Conservation (phyloP, 2,797 vertebrate species). For the Margarornis squamiger region DNA sequence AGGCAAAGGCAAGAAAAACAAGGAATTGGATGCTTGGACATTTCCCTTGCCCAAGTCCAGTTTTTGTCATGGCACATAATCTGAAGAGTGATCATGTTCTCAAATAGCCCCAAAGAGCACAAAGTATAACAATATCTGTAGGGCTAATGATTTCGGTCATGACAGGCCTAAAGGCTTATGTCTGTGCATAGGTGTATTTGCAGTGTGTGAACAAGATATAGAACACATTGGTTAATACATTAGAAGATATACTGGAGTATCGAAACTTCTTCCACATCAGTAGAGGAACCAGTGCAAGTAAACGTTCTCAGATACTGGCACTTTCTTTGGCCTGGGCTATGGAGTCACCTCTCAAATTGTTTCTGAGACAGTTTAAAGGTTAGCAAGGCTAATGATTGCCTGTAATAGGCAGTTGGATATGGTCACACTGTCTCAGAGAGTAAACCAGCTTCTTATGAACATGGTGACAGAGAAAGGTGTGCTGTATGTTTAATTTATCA, state of each 20-base stretch:
- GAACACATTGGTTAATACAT: neutral
- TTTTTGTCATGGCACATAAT: neutral
- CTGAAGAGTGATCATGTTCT: neutral
- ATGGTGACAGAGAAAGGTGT: neutral
- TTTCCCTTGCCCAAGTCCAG: neutral
- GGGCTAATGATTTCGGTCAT: neutral
- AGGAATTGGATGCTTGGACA: neutral
- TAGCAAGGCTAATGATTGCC: accelerated
- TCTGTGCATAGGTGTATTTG: neutral
- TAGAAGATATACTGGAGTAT: neutral
- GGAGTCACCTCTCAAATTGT: neutral
- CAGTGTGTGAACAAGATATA: neutral
- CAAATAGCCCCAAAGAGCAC: neutral
- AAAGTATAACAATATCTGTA: neutral
- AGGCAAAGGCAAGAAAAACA: neutral
- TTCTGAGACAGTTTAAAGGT: neutral
- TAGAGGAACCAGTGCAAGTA: neutral
- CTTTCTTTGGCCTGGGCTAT: neutral
- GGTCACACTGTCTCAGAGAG: neutral
- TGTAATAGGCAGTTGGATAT: neutral
- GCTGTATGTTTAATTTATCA: neutral
- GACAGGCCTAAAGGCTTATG: neutral
- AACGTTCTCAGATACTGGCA: neutral
- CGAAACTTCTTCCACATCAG: neutral
- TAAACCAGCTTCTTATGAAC: neutral